Evolutionary conservation across 1,140 invertebrate species (phyloP).

Genomic region (Scaptomyza montana): DNA sequence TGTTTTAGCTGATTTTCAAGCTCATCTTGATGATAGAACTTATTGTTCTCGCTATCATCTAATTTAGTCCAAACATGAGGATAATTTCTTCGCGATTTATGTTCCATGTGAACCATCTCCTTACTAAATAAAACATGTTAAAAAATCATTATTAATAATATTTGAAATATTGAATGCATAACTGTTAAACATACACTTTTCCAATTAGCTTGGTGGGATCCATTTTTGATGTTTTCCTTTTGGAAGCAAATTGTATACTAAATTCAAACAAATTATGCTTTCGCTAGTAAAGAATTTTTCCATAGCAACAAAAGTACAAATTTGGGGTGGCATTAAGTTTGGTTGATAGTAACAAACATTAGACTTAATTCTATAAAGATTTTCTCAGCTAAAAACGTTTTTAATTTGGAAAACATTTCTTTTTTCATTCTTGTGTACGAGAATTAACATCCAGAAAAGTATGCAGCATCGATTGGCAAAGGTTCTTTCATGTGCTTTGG

Average conservation of each 20-base stretch:
- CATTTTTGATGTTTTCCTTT: constrained; percentile 27
- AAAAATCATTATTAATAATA: background rate
- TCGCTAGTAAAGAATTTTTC: constrained; percentile 1
- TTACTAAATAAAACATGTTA: constrained; percentile 44
- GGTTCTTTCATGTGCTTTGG: background rate
- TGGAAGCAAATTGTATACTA: background rate
- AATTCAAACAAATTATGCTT: background rate
- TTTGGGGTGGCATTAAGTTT: background rate
- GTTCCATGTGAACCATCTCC: constrained; percentile 70
- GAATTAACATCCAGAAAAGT: background rate
- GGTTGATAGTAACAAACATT: constrained; percentile 10
- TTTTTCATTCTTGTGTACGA: no score
- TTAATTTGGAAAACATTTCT: background rate
- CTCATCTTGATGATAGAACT: constrained; percentile 72
- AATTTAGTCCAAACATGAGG: constrained; percentile 64
- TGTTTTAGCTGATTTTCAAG: constrained; percentile 54
- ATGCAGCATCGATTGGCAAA: background rate
- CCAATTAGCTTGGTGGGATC: constrained; percentile 63
- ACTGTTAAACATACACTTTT: constrained; percentile 59
- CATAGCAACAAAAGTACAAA: constrained; percentile 11
- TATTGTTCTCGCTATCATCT: constrained; percentile 48
- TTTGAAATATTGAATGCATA: constrained; percentile 1
- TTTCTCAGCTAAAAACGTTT: background rate
- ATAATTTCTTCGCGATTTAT: constrained; percentile 67
- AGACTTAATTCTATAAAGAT: background rate